These are phyloP conservation scores for Watsonalla cultraria DNA, from an alignment of 2,888 invertebrate species.

Conservation along the genomic window DNA sequence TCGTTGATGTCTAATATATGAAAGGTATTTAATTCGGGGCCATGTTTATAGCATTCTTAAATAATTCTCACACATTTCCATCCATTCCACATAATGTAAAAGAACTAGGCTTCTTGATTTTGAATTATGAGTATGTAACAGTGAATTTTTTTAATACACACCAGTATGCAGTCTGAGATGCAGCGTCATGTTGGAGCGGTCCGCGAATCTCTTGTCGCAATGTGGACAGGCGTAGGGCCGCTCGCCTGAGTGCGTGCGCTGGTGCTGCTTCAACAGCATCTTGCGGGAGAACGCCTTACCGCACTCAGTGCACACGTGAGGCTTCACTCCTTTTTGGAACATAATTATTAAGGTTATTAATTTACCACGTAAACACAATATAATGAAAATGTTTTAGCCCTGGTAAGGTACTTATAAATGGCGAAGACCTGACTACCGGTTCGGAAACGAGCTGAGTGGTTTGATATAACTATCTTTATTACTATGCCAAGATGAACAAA, in stretches of 20 bases:
- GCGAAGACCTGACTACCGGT: too few species aligned
- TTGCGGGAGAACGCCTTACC: constrained; percentile 91
- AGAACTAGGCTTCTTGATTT: not conserved
- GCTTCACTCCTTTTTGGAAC: constrained; percentile 80
- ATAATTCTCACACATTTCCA: too few species aligned
- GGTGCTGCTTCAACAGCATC: constrained; percentile 90
- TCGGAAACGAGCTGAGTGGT: too few species aligned
- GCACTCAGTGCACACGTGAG: constrained; percentile 86
- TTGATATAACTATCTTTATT: too few species aligned
- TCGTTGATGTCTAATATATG: too few species aligned
- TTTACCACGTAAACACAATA: too few species aligned
- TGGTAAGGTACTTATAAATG: too few species aligned
- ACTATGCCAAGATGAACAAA: too few species aligned
- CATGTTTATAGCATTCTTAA: too few species aligned
- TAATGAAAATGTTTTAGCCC: too few species aligned
- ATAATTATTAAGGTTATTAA: constrained; percentile 9
- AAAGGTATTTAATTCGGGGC: too few species aligned
- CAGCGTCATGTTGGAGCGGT: constrained; percentile 90
- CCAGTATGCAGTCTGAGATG: constrained; percentile 88
- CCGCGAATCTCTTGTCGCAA: constrained; percentile 90
- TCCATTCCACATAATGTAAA: not conserved
- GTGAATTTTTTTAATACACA: constrained; percentile 24
- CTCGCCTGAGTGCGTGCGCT: constrained; percentile 89
- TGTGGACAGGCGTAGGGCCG: constrained; percentile 89
- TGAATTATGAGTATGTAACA: not conserved